Evolutionary conservation across 2,113 vertebrate species (phyloP).

Genomic region (Trogon melanurus): DNA sequence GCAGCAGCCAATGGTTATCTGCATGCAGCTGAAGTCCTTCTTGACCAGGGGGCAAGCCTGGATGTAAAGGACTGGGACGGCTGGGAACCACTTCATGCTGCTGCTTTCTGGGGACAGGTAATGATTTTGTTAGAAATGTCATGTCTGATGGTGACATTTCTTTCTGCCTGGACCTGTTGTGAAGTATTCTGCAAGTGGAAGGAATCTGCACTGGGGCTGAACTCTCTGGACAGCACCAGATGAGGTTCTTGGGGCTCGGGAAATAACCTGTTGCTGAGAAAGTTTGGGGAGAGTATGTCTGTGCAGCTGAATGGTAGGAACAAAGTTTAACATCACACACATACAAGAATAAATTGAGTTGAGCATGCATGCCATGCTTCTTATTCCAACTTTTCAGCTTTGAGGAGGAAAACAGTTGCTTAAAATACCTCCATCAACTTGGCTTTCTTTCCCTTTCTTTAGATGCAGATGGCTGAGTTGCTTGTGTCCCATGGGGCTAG

Average conservation of each 20-base stretch:
- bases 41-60: constrained; percentile 90
- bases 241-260: neutral
- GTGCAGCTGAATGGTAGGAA: neutral
- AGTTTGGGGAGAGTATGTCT: neutral
- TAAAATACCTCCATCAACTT: neutral
- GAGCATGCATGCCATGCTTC: neutral
- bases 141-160: neutral
- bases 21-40: constrained; percentile 90
- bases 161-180: neutral
- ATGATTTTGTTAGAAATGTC: neutral
- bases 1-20: constrained; percentile 93
- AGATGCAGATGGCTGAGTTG: constrained; percentile 96
- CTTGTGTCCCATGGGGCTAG: constrained; percentile 94
- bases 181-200: neutral
- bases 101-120: constrained; percentile 98
- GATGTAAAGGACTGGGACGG: constrained; percentile 91
- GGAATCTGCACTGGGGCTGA: neutral
- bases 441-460: constrained; percentile 37
- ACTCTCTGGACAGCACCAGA: neutral
- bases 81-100: constrained; percentile 96
- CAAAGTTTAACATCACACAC: neutral
- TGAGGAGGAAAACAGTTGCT: neutral
- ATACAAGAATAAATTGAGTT: neutral
- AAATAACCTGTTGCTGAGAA: neutral
- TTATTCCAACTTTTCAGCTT: neutral